These are phyloP conservation scores for Phallusia fumigata DNA, from an alignment of 23 tunicate genomes.

Conservation along the genomic window DNA sequence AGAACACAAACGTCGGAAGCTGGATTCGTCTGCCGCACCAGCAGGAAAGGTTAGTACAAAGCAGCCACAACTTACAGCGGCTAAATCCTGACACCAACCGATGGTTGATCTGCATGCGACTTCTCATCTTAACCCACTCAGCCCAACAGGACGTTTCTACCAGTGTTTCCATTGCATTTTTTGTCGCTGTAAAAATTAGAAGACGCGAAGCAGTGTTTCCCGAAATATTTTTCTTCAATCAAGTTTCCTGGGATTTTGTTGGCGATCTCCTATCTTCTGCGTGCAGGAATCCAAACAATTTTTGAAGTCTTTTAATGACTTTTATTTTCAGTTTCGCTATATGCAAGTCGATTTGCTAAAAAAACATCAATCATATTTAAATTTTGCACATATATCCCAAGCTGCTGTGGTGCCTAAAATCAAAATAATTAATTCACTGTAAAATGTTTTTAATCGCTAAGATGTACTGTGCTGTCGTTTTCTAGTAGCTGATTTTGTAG, in stretches of 20 bases:
- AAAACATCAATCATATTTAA: too few species aligned
- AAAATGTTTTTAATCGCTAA: too few species aligned
- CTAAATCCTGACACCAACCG: slow-evolving; percentile 8
- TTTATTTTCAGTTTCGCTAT: too few species aligned
- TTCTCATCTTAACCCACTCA: background rate
- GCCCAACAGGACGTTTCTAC: background rate
- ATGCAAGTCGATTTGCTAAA: too few species aligned
- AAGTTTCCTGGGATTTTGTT: too few species aligned
- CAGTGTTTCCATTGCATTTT: background rate
- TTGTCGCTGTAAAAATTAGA: background rate
- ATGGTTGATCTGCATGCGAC: background rate
- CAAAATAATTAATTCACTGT: too few species aligned
- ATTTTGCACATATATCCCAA: too few species aligned
- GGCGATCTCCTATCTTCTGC: too few species aligned
- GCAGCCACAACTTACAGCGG: slow-evolving; percentile 8
- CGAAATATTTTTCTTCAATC: background rate
- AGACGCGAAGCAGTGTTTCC: background rate
- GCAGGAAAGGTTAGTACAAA: slow-evolving; percentile 61
- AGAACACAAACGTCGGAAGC: slow-evolving; percentile 63
- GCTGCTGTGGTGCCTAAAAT: too few species aligned
- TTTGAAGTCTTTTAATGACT: too few species aligned
- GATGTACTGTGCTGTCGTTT: too few species aligned
- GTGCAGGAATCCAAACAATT: too few species aligned
- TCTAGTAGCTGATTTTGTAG: background rate
- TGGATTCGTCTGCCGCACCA: slow-evolving; percentile 32